Evolutionary conservation across 2,797 vertebrate species (phyloP).

Genomic region (Pangasius krempfi): DNA sequence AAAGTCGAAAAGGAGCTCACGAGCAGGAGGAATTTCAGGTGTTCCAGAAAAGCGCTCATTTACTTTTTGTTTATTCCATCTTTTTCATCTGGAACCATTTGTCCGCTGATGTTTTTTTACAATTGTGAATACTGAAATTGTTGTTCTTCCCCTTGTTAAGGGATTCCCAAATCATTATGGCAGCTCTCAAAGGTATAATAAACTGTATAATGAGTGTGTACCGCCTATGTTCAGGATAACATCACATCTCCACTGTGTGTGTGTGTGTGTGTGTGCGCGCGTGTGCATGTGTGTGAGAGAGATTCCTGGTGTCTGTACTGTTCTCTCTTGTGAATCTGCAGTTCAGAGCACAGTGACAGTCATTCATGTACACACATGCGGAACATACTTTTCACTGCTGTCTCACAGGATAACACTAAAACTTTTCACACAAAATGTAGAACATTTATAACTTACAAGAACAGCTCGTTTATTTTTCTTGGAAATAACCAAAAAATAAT

Average conservation of each 20-base stretch:
- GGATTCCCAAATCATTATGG: slow-evolving; percentile 48
- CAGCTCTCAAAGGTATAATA: slow-evolving; percentile 35
- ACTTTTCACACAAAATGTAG: neutral
- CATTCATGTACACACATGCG: neutral
- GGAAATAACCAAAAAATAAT: neutral
- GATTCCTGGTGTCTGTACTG: neutral
- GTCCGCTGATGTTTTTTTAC: slow-evolving; percentile 43
- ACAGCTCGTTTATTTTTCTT: neutral
- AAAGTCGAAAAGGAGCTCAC: slow-evolving; percentile 58
- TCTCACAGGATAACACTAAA: neutral
- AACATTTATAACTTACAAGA: neutral
- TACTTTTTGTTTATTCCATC: slow-evolving; percentile 24
- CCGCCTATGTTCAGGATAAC: slow-evolving; percentile 8
- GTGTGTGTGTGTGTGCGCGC: neutral
- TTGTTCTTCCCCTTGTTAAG: slow-evolving; percentile 30
- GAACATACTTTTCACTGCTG: neutral
- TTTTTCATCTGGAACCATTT: slow-evolving; percentile 34
- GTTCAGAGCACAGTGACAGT: neutral
- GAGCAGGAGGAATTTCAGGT: slow-evolving; percentile 62
- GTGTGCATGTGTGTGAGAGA: neutral
- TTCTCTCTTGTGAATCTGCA: neutral
- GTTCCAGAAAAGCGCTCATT: slow-evolving; percentile 54
- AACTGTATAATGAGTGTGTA: slow-evolving; percentile 20
- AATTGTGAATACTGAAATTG: slow-evolving; percentile 40
- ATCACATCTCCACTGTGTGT: neutral